Base-by-base conservation (phyloP, 2,888 invertebrate genomes). In the Chrysodeixis includens region DNA sequence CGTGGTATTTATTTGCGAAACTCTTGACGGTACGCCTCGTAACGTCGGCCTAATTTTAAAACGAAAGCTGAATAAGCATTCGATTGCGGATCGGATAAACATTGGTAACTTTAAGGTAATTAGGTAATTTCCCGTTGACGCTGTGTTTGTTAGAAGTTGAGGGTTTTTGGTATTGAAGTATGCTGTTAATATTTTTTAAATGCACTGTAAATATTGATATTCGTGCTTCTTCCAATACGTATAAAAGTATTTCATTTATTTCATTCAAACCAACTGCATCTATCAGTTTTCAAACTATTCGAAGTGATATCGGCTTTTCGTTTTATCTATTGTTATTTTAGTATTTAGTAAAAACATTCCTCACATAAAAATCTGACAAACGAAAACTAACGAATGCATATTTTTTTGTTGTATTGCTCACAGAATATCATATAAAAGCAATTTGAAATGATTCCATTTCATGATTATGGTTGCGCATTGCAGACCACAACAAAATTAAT, bases 1-100 rank as follows among this genome's bases (percentile, higher is more conserved):
- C 87, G 88, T 84, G 77, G 87, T 90, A 90, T 92, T 92, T 93
- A 93, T 93, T 93, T 93, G 88, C 90, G 82, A 87, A 90, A 86
- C 91, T 89, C 91, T 91, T 89, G 81, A 86, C 87, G 85, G 88
- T 84, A 84, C 86, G 84, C 80, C 80, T 83, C 83, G 83, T 79
- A 86, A 83, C 85, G 84, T 79, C 82, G 85, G 84, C 87, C 90
- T 91, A 90, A 92, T 92, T 92, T 88, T 82, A 86, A 85, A 90
- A 88, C 83, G 89, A 88, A 87, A 85, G 85, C 90, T 91, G 89
- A 89, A 89, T 90, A 90, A 92, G 87, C 89, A 86, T 88, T 90
- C 84, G 88, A 89, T 89, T 87, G 86, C 86, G 83, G 83, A 88
- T 89, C 86, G 82, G 78, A 84, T 86, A 88, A 87, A 88, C 83